These are phyloP conservation scores for Gryon sp. DNA, from an alignment of 1,140 invertebrate genomes.

Conservation along the genomic window DNA sequence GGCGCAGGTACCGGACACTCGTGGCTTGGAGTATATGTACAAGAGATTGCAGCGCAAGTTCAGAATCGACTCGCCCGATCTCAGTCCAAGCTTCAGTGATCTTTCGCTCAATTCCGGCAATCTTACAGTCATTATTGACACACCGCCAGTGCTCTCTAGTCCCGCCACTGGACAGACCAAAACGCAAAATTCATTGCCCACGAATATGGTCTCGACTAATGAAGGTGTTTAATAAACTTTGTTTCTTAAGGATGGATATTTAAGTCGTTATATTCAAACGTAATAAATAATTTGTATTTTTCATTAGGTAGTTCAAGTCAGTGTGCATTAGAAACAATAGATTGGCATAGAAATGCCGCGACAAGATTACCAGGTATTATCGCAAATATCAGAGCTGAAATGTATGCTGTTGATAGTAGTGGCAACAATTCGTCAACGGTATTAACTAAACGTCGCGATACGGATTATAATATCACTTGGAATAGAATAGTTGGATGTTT, in stretches of 20 bases:
- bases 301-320: slow-evolving; percentile 21
- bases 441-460: slow-evolving; percentile 67
- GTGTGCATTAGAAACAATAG: slow-evolving; percentile 13
- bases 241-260: too few species aligned
- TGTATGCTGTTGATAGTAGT: slow-evolving; percentile 57
- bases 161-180: slow-evolving; percentile 71
- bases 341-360: slow-evolving; percentile 44
- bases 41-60: slow-evolving; percentile 74
- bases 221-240: slow-evolving; percentile 31
- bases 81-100: slow-evolving; percentile 81
- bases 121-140: slow-evolving; percentile 82
- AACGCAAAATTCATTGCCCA: slow-evolving; percentile 67
- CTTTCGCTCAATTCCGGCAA: slow-evolving; percentile 81
- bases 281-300: neutral
- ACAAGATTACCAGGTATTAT: slow-evolving; percentile 70
- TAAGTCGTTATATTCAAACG: too few species aligned
- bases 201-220: slow-evolving; percentile 67
- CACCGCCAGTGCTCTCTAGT: slow-evolving; percentile 77
- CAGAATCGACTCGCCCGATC: slow-evolving; percentile 73
- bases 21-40: slow-evolving; percentile 73
- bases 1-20: slow-evolving; percentile 70
- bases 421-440: slow-evolving; percentile 61
- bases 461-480: slow-evolving; percentile 66
- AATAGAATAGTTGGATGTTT: slow-evolving; percentile 73
- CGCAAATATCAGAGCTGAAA: slow-evolving; percentile 65